Conservation (phyloP, 1,140 invertebrate genomes). For the Cepaea nemoralis region DNA sequence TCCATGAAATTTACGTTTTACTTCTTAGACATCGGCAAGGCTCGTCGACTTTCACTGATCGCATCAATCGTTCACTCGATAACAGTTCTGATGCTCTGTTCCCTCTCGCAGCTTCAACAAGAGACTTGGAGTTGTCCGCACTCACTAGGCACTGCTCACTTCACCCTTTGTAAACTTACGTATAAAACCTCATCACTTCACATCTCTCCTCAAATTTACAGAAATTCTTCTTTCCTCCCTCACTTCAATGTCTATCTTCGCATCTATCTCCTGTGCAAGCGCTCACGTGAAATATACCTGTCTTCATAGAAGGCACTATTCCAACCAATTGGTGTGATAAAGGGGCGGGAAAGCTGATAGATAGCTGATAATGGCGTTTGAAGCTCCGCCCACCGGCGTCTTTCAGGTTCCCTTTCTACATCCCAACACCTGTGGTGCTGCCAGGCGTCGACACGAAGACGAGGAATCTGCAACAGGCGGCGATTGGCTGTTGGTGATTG, state of each 20-base stretch:
- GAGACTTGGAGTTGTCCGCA: neutral
- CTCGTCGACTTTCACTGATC: neutral
- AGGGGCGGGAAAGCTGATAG: neutral
- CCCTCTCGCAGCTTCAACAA: neutral
- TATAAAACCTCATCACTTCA: neutral
- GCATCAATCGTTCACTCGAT: neutral
- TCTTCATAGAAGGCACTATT: neutral
- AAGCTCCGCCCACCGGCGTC: neutral
- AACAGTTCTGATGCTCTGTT: neutral
- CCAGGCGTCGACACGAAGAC: neutral
- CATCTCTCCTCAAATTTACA: neutral
- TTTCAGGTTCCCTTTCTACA: neutral
- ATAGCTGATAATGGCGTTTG: neutral
- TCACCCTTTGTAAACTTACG: neutral
- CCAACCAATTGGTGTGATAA: neutral
- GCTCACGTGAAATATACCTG: neutral
- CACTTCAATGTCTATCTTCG: neutral
- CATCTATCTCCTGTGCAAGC: no score
- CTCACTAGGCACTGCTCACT: neutral
- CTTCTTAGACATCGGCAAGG: neutral
- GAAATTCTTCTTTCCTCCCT: neutral
- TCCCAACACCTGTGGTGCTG: neutral
- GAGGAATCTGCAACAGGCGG: neutral
- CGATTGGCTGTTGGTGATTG: no score
- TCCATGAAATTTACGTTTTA: constrained; percentile 26